Percentiles rank a stretch among this genome's conserved stretches.
These are phyloP conservation scores for Monochamus saltuarius DNA, from an alignment of 1,140 invertebrate genomes.

Conservation along the genomic window DNA sequence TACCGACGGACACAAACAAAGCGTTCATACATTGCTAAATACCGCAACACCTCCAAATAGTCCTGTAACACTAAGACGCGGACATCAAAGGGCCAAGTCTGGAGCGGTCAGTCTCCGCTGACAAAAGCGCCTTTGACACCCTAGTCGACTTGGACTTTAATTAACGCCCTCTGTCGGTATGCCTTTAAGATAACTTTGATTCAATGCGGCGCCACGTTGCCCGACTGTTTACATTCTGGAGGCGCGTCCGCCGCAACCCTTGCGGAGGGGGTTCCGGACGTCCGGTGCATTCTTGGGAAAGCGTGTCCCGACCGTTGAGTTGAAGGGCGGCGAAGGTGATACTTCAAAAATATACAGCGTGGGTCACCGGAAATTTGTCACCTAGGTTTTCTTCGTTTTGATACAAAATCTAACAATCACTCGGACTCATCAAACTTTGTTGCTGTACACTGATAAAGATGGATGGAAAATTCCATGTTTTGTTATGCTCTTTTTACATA, in stretches of 20 bases:
- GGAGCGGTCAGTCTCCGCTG: conserved; percentile 44
- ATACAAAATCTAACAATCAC: too few relatives aligned
- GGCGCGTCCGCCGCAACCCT: not conserved
- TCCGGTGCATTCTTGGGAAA: too few relatives aligned
- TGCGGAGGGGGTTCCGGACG: not conserved
- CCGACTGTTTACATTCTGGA: conserved; percentile 10
- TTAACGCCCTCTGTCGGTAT: conserved; percentile 48
- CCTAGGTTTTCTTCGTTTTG: too few relatives aligned
- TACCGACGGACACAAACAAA: conserved; percentile 28
- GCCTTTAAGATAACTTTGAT: conserved; percentile 48
- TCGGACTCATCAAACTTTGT: too few relatives aligned
- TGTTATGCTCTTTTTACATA: too few relatives aligned
- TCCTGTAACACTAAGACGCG: conserved; percentile 49
- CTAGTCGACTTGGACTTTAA: conserved; percentile 48
- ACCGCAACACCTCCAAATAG: conserved; percentile 49
- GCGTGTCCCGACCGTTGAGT: too few relatives aligned
- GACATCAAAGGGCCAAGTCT: conserved; percentile 49
- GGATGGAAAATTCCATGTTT: too few relatives aligned
- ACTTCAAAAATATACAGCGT: too few relatives aligned
- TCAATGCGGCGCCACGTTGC: conserved; percentile 16
- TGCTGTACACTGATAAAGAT: too few relatives aligned
- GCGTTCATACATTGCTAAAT: conserved; percentile 48
- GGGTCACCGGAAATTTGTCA: too few relatives aligned
- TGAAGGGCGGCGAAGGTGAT: too few relatives aligned
- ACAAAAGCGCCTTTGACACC: conserved; percentile 49